Conservation (phyloP, 2,113 vertebrate species). For the Scalopus aquaticus region DNA sequence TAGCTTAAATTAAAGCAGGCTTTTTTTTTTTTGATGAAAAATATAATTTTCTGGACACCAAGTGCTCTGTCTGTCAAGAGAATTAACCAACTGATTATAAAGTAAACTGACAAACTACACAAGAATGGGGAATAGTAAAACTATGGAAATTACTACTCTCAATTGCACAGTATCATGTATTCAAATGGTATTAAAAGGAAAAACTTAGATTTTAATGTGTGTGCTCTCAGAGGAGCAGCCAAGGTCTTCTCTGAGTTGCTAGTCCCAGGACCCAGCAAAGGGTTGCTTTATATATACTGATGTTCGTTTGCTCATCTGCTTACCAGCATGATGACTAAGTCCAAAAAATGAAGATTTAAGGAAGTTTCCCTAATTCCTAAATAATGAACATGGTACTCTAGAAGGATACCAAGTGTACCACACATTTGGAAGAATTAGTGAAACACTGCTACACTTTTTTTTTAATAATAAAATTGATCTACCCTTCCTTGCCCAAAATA, state of each 20-base stretch:
- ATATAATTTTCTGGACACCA: not conserved
- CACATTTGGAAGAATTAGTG: slow-evolving; percentile 64
- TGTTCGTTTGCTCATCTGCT: slow-evolving; percentile 37
- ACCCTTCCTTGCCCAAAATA: not conserved
- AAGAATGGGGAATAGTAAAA: slow-evolving; percentile 6
- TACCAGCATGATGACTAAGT: slow-evolving; percentile 35
- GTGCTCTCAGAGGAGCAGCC: slow-evolving; percentile 49
- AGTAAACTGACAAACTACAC: slow-evolving; percentile 10
- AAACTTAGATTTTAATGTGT: slow-evolving; percentile 49
- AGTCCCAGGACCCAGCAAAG: slow-evolving; percentile 35
- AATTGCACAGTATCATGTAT: slow-evolving; percentile 32
- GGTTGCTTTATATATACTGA: not conserved
- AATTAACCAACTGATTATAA: slow-evolving; percentile 39
- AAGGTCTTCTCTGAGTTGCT: slow-evolving; percentile 45
- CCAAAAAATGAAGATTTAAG: slow-evolving; percentile 64
- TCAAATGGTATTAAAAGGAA: not conserved
- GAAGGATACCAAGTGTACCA: slow-evolving; percentile 72
- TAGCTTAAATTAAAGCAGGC: not conserved
- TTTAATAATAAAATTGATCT: slow-evolving; percentile 73
- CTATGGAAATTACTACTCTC: slow-evolving; percentile 16
- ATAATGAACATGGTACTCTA: slow-evolving; percentile 72
- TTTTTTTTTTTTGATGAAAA: not conserved
- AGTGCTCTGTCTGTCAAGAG: not conserved
- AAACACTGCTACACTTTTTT: slow-evolving; percentile 69
- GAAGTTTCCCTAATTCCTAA: slow-evolving; percentile 68